Base-by-base conservation (phyloP, 2,888 invertebrate genomes). In the Drosophila putrida region DNA sequence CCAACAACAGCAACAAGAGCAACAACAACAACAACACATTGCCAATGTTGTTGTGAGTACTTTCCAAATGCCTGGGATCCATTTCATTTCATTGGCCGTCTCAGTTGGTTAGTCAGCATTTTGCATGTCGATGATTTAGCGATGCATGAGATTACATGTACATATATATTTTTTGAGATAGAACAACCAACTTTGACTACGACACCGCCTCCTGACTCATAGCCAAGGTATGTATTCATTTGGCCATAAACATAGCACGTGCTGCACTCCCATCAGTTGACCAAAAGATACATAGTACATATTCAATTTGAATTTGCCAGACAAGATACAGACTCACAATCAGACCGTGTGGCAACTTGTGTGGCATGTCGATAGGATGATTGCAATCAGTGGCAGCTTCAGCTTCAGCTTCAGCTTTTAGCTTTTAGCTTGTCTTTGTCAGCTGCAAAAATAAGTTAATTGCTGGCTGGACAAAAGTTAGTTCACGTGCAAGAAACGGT, bases 361-460 rank as follows among this genome's bases (percentile, higher is more conserved):
- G 88, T 81, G 85, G 82, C 74, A 54, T 46, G 62, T 43, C 44
- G 61, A n/a, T 33, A 20, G 27, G 41, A 15, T 55, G 85, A 82
- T 84, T 82, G 88, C 86, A 76, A 82, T 88, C 82, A 67, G 54
- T 79, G 73, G 79, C 88, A 71, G 47, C 47, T 20, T 20, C 20
- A 53, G 36, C 50, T 11, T 9, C 50, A 36, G 50, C 49, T 6
- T 3, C 11, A 28, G 53, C 28, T 53, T n/a, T 35, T 27, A 28
- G 53, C 28, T 53, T n/a, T 35, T 27, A 55, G 44, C 55, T 55
- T 88, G 82, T 84, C 85, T 78, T 73, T 85, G 84, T 78, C 82
- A 75, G 78, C 71, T 84, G 82, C 65, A 78, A 78, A 82, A 87
- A 84, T 75, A 81, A 84, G 70, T 84, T 87, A 87, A 82, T 88